Percentiles rank a stretch among this genome's conserved stretches.
phyloP scores from a whole-genome alignment of 2,888 invertebrate genomes.

The Clostera curtula region DNA sequence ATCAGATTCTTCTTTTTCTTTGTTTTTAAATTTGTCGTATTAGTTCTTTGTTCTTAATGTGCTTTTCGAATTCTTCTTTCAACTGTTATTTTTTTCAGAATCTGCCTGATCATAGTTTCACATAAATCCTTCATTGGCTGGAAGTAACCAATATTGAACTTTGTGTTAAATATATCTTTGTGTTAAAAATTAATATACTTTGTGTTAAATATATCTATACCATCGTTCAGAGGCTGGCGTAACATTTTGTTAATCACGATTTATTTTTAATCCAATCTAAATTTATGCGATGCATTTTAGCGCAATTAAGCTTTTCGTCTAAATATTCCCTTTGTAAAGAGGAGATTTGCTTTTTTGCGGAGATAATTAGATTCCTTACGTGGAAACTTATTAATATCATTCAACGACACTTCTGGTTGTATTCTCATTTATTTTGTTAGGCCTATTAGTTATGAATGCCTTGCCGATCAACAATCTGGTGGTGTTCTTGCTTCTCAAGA shows the following conservation, averaged over 20 bases:
- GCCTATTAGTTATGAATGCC: background rate
- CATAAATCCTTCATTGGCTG: constrained; percentile 1
- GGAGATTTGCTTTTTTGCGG: too few species aligned
- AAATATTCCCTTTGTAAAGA: constrained; percentile 1
- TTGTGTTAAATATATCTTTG: constrained; percentile 1
- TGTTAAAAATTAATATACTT: too few species aligned
- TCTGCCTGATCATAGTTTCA: constrained; percentile 2
- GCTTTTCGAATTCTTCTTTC: constrained; percentile 2
- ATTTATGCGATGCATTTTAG: constrained; percentile 1
- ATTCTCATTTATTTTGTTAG: background rate
- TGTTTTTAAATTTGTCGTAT: background rate
- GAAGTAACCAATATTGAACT: constrained; percentile 3
- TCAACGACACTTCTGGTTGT: too few species aligned
- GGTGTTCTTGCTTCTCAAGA: constrained; percentile 1
- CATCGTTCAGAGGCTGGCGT: background rate
- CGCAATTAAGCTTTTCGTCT: constrained; percentile 2
- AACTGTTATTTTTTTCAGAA: constrained; percentile 3
- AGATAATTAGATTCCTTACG: too few species aligned
- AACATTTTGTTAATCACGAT: background rate
- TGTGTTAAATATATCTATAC: too few species aligned
- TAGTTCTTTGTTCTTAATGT: too few species aligned
- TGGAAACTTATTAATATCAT: too few species aligned
- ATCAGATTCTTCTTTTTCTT: constrained; percentile 1
- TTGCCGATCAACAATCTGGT: too few species aligned
- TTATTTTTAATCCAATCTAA: constrained; percentile 2